Conservation (phyloP, 2,113 vertebrate genomes). For the Psilopogon haemacephalus region DNA sequence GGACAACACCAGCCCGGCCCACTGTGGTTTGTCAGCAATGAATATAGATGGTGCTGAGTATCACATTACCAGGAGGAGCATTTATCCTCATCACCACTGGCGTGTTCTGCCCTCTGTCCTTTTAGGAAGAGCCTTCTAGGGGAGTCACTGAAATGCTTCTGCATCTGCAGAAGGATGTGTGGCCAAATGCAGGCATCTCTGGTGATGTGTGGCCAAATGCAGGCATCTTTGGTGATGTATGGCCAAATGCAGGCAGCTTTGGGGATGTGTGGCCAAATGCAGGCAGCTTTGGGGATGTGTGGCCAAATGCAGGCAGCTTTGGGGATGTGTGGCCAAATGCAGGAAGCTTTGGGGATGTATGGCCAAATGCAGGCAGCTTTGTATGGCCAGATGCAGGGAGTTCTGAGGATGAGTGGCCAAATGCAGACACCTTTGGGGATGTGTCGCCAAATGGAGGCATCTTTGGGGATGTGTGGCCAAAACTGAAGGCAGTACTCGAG, state of each 20-base stretch:
- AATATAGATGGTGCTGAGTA: not conserved
- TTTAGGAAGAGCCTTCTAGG: not conserved
- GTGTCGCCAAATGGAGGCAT: no score
- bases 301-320: not conserved
- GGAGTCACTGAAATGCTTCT: not conserved
- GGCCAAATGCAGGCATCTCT: not conserved
- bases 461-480: no score
- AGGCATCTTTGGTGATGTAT: no score
- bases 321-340: not conserved
- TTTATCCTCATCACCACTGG: not conserved
- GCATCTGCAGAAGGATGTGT: fast-evolving
- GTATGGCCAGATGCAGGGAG: no score
- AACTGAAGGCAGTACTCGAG: no score
- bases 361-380: no score
- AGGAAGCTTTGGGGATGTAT: no score
- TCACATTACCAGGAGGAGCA: not conserved
- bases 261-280: not conserved
- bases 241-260: not conserved
- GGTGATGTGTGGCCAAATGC: fast-evolving
- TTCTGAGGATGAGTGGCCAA: no score
- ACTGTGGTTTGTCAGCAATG: not conserved
- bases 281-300: no score
- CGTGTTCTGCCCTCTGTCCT: not conserved
- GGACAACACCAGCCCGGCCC: not conserved
- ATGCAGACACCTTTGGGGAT: no score